Base-by-base conservation (phyloP, 1,140 invertebrate genomes). In the Drosophila varians region DNA sequence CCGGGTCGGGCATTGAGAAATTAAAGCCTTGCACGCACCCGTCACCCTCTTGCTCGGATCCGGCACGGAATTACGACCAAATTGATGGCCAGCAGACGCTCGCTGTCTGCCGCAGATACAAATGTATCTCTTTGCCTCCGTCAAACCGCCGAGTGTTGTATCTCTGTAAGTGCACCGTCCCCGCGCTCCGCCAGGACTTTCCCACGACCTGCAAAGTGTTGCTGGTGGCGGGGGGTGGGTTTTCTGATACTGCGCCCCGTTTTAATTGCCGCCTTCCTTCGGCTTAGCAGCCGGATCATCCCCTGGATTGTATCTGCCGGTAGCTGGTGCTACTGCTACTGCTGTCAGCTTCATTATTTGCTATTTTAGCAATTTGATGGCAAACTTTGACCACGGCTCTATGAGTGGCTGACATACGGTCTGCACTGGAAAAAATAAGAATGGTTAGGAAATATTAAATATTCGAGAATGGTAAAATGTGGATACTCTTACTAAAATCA, bases 281-380 rank as follows among this genome's bases (percentile, higher is more conserved):
- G 36, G 76, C 82, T 86, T 86, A 87, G 69, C 76, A 74, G 68
- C 65, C 60, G 61, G 82, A 87, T 87, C 82, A 87, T 87, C 82
- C 82, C 82, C 36, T 61, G 70, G 68, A 49, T 53, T 25, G 42
- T 52, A 25, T 40, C 47, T 19, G 8, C 14, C 31, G 25, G 2
- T 6, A 46, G 4, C 42, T 57, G 62, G 21, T 61, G 43, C 51
- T 61, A 64, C 56, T 61, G 43, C 51, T 61, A 64, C 56, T 56
- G 71, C 79, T 84, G 80, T 84, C 80, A 77, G 68, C 77, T 77
- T 87, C 82, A 87, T 87, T 87, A 87, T 87, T 87, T 87, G 82
- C 82, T 87, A 87, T 87, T 87, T 87, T 87, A 87, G 82, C 82
- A 87, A 87, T 87, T 87, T 75, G 83, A 87, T 77, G 83, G 77